A percentile compares a stretch with the other conserved stretches of the same genome.
phyloP scores from a whole-genome alignment of 2,113 vertebrate genomes.

The Oxyura jamaicensis region DNA sequence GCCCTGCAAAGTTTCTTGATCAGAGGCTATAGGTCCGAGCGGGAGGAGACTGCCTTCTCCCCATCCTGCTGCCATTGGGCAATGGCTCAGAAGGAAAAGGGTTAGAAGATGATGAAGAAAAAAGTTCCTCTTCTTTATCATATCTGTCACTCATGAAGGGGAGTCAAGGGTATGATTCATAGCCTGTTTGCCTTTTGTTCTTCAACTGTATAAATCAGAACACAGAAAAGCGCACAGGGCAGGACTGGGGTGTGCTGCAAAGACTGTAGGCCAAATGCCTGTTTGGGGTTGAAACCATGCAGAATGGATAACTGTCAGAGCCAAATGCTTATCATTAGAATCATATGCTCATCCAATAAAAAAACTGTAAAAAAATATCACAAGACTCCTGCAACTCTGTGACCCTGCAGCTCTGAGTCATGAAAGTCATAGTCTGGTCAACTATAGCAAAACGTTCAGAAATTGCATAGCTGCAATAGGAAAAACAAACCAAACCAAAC shows the following conservation, averaged over 20 bases:
- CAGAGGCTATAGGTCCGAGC: neutral
- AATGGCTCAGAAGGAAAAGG: neutral
- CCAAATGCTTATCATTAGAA: neutral
- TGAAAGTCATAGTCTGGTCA: neutral
- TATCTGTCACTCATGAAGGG: neutral
- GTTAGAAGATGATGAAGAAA: neutral
- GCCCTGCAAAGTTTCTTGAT: accelerated
- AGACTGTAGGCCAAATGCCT: neutral
- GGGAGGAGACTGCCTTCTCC: neutral
- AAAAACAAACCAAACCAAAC: neutral
- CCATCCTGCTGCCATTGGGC: neutral
- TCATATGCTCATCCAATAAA: neutral
- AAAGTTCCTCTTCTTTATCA: neutral
- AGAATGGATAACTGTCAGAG: neutral
- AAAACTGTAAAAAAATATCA: neutral
- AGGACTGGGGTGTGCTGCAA: neutral
- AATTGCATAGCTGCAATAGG: neutral
- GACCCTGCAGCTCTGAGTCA: neutral
- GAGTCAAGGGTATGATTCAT: neutral
- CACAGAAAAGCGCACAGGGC: neutral
- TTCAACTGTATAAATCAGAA: accelerated
- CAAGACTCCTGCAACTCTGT: neutral
- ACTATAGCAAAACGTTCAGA: neutral
- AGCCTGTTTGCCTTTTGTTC: neutral
- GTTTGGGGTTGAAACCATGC: neutral